Evolutionary conservation across 2,113 vertebrate genomes (phyloP).

Genomic region (Todiramphus saurophagus): DNA sequence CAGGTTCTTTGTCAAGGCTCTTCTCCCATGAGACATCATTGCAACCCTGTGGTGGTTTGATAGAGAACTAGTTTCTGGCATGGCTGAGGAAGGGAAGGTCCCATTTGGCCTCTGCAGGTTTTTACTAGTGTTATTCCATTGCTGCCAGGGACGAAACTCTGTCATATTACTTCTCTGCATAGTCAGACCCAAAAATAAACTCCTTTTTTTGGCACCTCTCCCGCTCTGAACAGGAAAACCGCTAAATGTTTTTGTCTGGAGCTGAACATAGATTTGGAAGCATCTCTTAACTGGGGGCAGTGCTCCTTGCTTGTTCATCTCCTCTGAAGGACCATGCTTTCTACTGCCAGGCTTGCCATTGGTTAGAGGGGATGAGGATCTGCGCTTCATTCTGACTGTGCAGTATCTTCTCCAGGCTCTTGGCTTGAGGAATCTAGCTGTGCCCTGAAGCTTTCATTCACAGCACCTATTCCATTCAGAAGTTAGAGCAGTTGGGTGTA

Average conservation of each 20-base stretch:
- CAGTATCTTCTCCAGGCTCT: not conserved
- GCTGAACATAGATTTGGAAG: not conserved
- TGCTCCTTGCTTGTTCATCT: not conserved
- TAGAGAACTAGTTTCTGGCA: not conserved
- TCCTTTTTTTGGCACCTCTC: not conserved
- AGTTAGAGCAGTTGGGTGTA: not conserved
- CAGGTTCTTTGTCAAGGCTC: not conserved
- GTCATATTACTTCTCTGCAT: not conserved
- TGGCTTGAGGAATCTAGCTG: not conserved
- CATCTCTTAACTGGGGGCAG: not conserved
- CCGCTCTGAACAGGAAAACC: not conserved
- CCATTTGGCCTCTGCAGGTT: rapidly evolving
- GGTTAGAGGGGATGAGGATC: not conserved
- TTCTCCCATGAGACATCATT: not conserved
- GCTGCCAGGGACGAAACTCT: not conserved
- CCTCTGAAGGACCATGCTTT: not conserved
- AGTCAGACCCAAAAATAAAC: not conserved
- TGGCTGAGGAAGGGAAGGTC: not conserved
- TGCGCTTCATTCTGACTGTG: not conserved
- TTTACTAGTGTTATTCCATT: not conserved
- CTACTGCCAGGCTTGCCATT: not conserved
- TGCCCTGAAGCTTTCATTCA: not conserved
- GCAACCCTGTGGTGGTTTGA: not conserved
- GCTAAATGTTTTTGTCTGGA: not conserved
- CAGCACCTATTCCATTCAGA: not conserved